Percentiles rank a stretch among this genome's conserved stretches.
These are phyloP conservation scores for Myotis davidii DNA, from an alignment of 2,113 vertebrate genomes.

Conservation along the genomic window DNA sequence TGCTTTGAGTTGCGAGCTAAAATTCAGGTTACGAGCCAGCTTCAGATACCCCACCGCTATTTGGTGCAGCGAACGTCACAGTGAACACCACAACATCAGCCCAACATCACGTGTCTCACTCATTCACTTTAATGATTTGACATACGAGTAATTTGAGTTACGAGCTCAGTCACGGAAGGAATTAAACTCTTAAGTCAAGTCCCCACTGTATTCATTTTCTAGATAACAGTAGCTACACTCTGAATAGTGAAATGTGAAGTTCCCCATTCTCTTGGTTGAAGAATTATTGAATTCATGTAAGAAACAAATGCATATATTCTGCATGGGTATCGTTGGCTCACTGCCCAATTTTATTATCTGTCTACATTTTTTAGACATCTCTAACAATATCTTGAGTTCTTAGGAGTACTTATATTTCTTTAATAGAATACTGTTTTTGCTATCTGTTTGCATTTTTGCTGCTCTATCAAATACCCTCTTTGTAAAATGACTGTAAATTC, in stretches of 20 bases:
- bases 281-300: constrained; percentile 7
- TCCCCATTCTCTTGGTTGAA: background rate
- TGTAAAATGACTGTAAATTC: constrained; percentile 69
- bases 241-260: constrained; percentile 18
- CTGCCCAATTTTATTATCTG: constrained; percentile 53
- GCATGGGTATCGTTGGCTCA: background rate
- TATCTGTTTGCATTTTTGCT: constrained; percentile 68
- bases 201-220: background rate
- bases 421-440: constrained; percentile 41
- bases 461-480: constrained; percentile 41
- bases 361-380: constrained; percentile 54
- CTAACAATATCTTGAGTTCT: constrained; percentile 53
- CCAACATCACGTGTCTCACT: too few relatives aligned
- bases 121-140: too few relatives aligned
- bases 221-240: background rate
- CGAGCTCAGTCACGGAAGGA: too few relatives aligned
- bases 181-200: too few relatives aligned
- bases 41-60: too few relatives aligned
- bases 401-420: constrained; percentile 48
- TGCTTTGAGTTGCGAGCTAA: too few relatives aligned
- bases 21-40: too few relatives aligned
- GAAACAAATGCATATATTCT: constrained; percentile 48
- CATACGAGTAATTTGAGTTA: too few relatives aligned
- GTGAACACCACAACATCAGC: too few relatives aligned
- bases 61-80: too few relatives aligned